These are phyloP conservation scores for Oryzias sinensis DNA, from an alignment of 2,797 vertebrate genomes.

Conservation along the genomic window DNA sequence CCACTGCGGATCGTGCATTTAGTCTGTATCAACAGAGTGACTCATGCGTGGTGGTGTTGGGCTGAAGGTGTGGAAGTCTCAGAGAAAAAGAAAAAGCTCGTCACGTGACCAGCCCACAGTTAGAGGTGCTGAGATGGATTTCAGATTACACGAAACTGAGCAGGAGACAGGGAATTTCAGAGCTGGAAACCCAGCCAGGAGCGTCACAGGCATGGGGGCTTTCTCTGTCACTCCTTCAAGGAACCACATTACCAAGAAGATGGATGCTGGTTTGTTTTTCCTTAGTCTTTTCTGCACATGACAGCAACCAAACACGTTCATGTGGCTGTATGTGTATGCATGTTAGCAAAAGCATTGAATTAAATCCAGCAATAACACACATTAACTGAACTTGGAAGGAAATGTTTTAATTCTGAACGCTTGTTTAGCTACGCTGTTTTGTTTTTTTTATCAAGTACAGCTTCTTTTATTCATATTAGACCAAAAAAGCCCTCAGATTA, in stretches of 20 bases:
- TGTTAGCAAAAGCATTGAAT: constrained; percentile 30
- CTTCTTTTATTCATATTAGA: constrained; percentile 3
- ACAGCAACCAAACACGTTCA: constrained; percentile 10
- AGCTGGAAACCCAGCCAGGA: constrained; percentile 12
- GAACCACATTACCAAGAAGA: not conserved
- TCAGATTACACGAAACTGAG: constrained; percentile 4
- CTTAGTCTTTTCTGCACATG: constrained; percentile 12
- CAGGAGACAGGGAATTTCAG: not conserved
- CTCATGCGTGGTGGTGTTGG: constrained; percentile 66
- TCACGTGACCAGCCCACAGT: constrained; percentile 12
- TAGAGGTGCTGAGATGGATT: not conserved
- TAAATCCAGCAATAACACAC: constrained; percentile 56
- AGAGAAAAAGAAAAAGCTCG: constrained; percentile 19
- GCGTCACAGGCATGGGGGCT: constrained; percentile 10
- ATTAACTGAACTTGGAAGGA: constrained; percentile 21
- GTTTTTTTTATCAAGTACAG: constrained; percentile 16
- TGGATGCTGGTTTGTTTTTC: not conserved
- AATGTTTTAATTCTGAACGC: not conserved
- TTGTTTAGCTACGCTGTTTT: not conserved
- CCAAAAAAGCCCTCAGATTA: too few species aligned
- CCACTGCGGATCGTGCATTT: constrained; percentile 58
- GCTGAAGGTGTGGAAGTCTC: constrained; percentile 53
- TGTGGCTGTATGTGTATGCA: constrained; percentile 12
- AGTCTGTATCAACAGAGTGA: constrained; percentile 66
- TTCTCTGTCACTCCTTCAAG: not conserved